phyloP scores from a whole-genome alignment of 2,113 vertebrate genomes.

The Triplophysa rosa region DNA sequence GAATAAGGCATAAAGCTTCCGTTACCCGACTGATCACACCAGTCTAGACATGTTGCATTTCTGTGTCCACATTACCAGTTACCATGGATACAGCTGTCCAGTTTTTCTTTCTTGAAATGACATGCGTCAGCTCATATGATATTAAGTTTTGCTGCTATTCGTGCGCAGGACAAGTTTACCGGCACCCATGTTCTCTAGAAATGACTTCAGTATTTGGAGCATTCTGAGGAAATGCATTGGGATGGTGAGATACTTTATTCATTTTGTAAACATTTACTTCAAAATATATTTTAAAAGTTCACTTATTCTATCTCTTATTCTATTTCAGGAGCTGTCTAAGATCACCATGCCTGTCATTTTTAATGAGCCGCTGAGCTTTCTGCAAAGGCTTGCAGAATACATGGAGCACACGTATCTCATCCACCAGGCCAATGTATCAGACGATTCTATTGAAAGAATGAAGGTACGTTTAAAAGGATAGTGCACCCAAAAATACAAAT shows the following conservation, averaged over 20 bases:
- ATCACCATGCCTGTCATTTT: slow-evolving; percentile 99
- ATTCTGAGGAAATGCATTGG: slow-evolving; percentile 98
- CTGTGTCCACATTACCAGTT: not conserved
- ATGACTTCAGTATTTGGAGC: slow-evolving; percentile 99
- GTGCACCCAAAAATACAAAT: too few relatives aligned
- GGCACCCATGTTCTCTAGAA: slow-evolving; percentile 97
- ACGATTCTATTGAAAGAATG: slow-evolving; percentile 88
- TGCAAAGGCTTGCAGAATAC: slow-evolving; percentile 94
- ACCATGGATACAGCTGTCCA: not conserved
- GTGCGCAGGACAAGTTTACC: slow-evolving; percentile 87
- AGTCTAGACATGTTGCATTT: slow-evolving; percentile 24
- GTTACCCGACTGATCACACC: slow-evolving; percentile 48
- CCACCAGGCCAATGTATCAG: slow-evolving; percentile 82
- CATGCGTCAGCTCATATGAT: not conserved
- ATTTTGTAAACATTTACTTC: not conserved
- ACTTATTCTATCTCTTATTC: not conserved
- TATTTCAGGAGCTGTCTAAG: slow-evolving; percentile 90
- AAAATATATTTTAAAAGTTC: not conserved
- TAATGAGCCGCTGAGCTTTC: slow-evolving; percentile 96
- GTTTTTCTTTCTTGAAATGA: not conserved
- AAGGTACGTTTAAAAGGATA: slow-evolving; percentile 75
- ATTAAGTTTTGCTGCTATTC: slow-evolving; percentile 1
- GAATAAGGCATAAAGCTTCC: slow-evolving; percentile 57
- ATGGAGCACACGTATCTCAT: slow-evolving; percentile 98
- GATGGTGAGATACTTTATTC: slow-evolving; percentile 79